Evolutionary conservation across 92 coral and sea anemone species (phyloP).

Genomic region (Epizoanthus stellaris): DNA sequence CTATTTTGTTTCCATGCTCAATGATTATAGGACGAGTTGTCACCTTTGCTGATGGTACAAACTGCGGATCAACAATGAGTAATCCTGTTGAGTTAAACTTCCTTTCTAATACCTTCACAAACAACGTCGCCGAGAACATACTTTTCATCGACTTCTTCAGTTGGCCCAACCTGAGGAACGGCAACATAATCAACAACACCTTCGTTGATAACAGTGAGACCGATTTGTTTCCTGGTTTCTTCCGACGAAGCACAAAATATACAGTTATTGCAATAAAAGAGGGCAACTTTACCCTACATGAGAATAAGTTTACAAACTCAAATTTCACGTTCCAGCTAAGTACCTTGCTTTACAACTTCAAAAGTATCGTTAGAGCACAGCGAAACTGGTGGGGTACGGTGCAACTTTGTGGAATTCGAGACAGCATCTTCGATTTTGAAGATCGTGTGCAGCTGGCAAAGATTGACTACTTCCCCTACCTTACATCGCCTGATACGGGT

Average conservation of each 20-base stretch:
- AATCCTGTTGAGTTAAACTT: slow-evolving; percentile 48
- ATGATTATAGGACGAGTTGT: slow-evolving; percentile 37
- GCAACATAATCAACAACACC: slow-evolving; percentile 34
- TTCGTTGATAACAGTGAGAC: slow-evolving; percentile 47
- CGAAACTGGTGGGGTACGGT: slow-evolving; percentile 83
- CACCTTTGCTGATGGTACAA: slow-evolving; percentile 21
- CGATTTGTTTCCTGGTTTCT: slow-evolving; percentile 52
- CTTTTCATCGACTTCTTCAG: slow-evolving; percentile 51
- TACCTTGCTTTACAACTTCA: slow-evolving; percentile 30
- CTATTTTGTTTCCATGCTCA: not conserved
- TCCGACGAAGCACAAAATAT: slow-evolving; percentile 45
- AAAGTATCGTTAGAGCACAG: slow-evolving; percentile 49
- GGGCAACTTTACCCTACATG: slow-evolving; percentile 56
- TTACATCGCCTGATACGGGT: slow-evolving; percentile 42
- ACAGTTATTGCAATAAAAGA: slow-evolving; percentile 59
- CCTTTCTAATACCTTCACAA: slow-evolving; percentile 41
- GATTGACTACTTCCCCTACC: slow-evolving; percentile 57
- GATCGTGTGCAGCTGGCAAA: slow-evolving; percentile 62
- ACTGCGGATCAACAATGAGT: slow-evolving; percentile 7
- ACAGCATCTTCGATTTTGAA: slow-evolving; percentile 69
- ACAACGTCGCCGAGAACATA: slow-evolving; percentile 57
- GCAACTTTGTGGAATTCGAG: slow-evolving; percentile 50
- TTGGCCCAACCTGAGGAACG: slow-evolving; percentile 46
- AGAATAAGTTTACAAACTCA: slow-evolving; percentile 56
- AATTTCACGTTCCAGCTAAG: slow-evolving; percentile 41